Percentiles rank a stretch among this genome's conserved stretches.
Evolutionary conservation across 2,113 vertebrate species (phyloP).

Genomic region (Takifugu flavidus): DNA sequence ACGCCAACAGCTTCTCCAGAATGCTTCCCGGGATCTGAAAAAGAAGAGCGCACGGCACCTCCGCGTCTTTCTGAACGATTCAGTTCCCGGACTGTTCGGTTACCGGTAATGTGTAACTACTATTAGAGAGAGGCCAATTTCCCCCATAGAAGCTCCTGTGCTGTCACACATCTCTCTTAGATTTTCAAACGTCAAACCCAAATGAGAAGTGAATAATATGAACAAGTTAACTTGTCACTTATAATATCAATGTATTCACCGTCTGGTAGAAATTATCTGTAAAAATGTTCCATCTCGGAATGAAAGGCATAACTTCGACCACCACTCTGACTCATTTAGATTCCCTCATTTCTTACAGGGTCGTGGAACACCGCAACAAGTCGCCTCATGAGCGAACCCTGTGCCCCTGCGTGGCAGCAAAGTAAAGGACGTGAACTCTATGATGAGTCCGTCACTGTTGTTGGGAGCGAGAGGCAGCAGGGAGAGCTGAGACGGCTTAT

Average conservation of each 20-base stretch:
- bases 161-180: neutral
- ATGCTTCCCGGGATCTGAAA: neutral
- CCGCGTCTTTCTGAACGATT: conserved; percentile 17
- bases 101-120: conserved; percentile 46
- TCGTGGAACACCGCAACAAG: conserved; percentile 46
- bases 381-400: conserved; percentile 5
- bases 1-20: neutral
- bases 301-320: too few species aligned
- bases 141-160: neutral
- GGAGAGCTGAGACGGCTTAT: conserved; percentile 55
- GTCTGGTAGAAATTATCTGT: too few species aligned
- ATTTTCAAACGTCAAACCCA: too few species aligned
- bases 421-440: neutral
- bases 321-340: neutral
- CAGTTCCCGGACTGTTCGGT: conserved; percentile 39
- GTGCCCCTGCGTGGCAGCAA: neutral
- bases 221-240: too few species aligned
- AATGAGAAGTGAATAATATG: too few species aligned
- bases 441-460: conserved; percentile 22
- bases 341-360: conserved; percentile 13
- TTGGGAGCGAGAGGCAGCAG: conserved; percentile 20
- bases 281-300: too few species aligned
- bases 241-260: too few species aligned
- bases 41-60: conserved; percentile 10
- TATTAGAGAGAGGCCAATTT: neutral